These are phyloP conservation scores for Taxidea taxus DNA, from an alignment of 2,113 vertebrate species.

Conservation along the genomic window DNA sequence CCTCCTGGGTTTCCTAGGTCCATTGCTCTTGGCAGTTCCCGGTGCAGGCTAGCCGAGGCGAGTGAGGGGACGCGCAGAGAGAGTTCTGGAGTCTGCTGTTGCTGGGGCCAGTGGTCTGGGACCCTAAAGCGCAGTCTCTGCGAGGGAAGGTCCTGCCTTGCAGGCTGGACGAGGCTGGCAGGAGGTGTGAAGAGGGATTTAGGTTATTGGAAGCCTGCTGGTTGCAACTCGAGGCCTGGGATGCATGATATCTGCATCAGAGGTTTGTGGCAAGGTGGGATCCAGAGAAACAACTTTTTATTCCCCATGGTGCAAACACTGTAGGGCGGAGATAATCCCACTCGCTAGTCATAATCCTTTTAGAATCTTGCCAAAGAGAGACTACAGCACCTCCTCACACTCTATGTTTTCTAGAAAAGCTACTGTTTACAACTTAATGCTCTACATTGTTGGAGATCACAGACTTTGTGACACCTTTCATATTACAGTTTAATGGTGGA, in stretches of 20 bases:
- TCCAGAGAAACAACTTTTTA: neutral
- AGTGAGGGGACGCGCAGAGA: accelerated
- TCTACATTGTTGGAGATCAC: neutral
- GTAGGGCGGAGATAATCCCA: neutral
- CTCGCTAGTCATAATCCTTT: neutral
- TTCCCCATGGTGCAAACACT: neutral
- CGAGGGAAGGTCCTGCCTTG: accelerated
- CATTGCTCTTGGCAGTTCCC: accelerated
- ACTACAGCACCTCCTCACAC: no score
- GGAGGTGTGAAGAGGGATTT: accelerated
- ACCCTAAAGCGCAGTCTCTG: accelerated
- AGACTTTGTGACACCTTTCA: neutral
- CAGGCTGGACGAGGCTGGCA: no score
- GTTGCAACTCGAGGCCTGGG: accelerated
- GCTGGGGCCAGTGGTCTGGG: neutral
- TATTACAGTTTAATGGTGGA: neutral
- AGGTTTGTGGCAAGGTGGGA: neutral
- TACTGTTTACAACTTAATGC: neutral
- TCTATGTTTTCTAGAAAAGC: neutral
- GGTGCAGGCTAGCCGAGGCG: accelerated
- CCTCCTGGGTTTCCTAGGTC: neutral
- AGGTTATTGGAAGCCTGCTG: accelerated
- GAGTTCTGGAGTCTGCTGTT: accelerated
- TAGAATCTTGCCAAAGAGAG: neutral
- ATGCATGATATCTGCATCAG: accelerated